Evolutionary conservation across 2,888 invertebrate species (phyloP), one percentile per base, ranked within the genome.

Genomic region (Vanessa cardui): DNA sequence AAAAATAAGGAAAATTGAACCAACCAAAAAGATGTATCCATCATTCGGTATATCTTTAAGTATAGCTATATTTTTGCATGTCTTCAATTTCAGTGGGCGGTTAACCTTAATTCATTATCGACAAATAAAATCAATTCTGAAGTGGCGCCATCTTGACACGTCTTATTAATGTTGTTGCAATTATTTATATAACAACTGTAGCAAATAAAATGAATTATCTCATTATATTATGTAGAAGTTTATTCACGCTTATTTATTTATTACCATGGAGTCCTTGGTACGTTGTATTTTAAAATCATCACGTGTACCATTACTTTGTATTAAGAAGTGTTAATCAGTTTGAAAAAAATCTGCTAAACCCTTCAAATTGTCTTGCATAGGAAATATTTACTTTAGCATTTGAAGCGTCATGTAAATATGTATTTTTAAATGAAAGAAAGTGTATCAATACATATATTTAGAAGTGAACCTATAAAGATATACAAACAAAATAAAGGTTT

Each of bases 141-240:
- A 66, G 59, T 69, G 75, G 74, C 75, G 73, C 75, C 75, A 62
- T 68, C 64, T 71, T 69, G 74, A 71, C 75, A 71, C 68, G 66
- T 71, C 66, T 69, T 73, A 75, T 73, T 73, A 75, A 73, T 73
- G 39, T 54, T 60, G 71, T 69, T 68, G 66, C 65, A 64, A 74
- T 75, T 68, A 74, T 73, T 72, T 71, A 74, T 71, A 69, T 65
- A 64, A 61, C 54, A 61, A 72, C 58, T 71, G 68, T 64, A 67
- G 56, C 54, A 33, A 58, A 63, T 62, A 69, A 64, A 68, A 74
- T 73, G 70, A 68, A 74, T 74, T 68, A 70, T 45, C 64, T 62
- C 66, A 68, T 68, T 66, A 49, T 44, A 56, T 39, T 39, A 39
- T 61, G 58, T 44, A 58, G 50, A 39, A 39, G 61, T 65, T 68